Evolutionary conservation across 2,888 invertebrate genomes (phyloP).

Genomic region (Gibbula magus): DNA sequence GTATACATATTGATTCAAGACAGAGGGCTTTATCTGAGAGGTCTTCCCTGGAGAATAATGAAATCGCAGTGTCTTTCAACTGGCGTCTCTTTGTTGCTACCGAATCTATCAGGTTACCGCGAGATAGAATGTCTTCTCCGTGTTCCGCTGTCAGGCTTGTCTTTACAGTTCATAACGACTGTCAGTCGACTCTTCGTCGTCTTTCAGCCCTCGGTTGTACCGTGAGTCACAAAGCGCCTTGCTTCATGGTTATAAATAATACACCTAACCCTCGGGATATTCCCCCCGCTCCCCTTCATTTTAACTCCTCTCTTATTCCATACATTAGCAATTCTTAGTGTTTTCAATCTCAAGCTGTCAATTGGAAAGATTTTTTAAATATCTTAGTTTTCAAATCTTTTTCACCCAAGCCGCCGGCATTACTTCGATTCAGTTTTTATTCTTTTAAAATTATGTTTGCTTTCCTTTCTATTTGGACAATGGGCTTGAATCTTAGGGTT

Average conservation of each 20-base stretch:
- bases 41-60: neutral
- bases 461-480: neutral
- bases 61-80: slow-evolving; percentile 19
- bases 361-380: too few relatives aligned
- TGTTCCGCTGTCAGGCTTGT: neutral
- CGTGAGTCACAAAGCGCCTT: neutral
- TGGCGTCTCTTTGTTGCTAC: neutral
- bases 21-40: neutral
- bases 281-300: neutral
- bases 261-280: neutral
- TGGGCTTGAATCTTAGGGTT: neutral
- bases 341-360: too few relatives aligned
- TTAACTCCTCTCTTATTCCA: neutral
- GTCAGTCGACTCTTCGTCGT: neutral
- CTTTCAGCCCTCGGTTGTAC: neutral
- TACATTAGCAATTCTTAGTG: too few relatives aligned
- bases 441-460: neutral
- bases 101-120: neutral
- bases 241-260: neutral
- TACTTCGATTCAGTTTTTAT: neutral
- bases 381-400: neutral
- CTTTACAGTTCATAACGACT: neutral
- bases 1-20: neutral
- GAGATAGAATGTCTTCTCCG: neutral
- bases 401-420: neutral